Evolutionary conservation across 1,140 invertebrate species (phyloP).

Genomic region (Anthonomus grandis): DNA sequence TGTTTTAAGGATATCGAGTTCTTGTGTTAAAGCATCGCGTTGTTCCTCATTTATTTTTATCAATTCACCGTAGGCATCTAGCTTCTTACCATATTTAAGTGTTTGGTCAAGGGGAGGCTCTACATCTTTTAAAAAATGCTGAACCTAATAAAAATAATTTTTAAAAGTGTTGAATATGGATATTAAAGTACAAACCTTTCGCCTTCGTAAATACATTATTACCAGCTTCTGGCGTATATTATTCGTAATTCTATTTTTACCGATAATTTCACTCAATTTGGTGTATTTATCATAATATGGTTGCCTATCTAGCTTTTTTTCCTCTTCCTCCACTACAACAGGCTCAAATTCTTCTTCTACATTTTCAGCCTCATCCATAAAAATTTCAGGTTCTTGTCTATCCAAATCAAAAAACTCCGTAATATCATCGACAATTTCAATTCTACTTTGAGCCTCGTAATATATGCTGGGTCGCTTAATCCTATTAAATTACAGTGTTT

Average conservation of each 20-base stretch:
- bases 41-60: slow-evolving; percentile 19
- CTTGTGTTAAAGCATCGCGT: slow-evolving; percentile 15
- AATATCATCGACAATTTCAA: too few species aligned
- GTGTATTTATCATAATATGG: slow-evolving; percentile 32
- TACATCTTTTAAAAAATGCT: slow-evolving; percentile 4
- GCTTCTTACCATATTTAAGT: slow-evolving; percentile 32
- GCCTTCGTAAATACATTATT: slow-evolving; percentile 38
- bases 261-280: slow-evolving; percentile 20
- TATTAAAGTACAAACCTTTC: slow-evolving; percentile 25
- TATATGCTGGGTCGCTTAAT: too few species aligned
- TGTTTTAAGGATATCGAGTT: slow-evolving; percentile 27
- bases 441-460: too few species aligned
- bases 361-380: slow-evolving; percentile 3
- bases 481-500: too few species aligned
- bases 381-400: background rate
- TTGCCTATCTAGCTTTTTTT: slow-evolving; percentile 26
- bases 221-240: slow-evolving; percentile 40
- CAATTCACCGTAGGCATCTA: slow-evolving; percentile 32
- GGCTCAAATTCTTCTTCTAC: slow-evolving; percentile 26
- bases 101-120: slow-evolving; percentile 23
- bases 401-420: background rate
- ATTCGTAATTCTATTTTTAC: slow-evolving; percentile 31
- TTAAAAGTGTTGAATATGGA: background rate
- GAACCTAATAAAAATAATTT: background rate
- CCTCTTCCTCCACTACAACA: slow-evolving; percentile 17